Percentiles rank a stretch among this genome's conserved stretches.
phyloP scores from a whole-genome alignment of 2,797 vertebrate genomes.

The Lagodon rhomboides region DNA sequence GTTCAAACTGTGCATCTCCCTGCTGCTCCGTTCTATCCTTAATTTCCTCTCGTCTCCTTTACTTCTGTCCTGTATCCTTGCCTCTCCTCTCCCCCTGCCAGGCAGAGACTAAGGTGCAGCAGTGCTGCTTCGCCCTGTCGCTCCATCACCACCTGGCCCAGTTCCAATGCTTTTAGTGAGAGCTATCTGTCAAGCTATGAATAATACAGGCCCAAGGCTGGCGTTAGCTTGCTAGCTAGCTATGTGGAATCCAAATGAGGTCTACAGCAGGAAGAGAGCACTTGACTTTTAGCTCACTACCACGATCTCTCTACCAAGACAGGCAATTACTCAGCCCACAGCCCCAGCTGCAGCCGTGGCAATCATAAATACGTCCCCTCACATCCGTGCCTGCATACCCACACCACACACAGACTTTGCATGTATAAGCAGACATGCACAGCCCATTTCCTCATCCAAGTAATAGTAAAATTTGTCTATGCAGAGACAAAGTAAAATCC shows the following conservation, averaged over 20 bases:
- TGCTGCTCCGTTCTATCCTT: slow-evolving; percentile 38
- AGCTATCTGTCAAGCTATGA: slow-evolving; percentile 98
- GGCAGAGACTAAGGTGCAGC: slow-evolving; percentile 55
- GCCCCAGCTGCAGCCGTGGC: slow-evolving; percentile 91
- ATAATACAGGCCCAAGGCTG: slow-evolving; percentile 98
- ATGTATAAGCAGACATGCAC: slow-evolving; percentile 47
- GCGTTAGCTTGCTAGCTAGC: slow-evolving; percentile 83
- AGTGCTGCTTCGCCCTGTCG: slow-evolving; percentile 63
- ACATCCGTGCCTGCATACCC: slow-evolving; percentile 69
- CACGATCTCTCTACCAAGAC: slow-evolving; percentile 92
- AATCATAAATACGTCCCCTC: slow-evolving; percentile 89
- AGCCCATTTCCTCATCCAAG: slow-evolving; percentile 39
- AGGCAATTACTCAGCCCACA: slow-evolving; percentile 97
- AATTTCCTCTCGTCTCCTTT: slow-evolving; percentile 44
- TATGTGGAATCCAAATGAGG: slow-evolving; percentile 97
- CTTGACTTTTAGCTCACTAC: slow-evolving; percentile 93
- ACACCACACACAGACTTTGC: slow-evolving; percentile 36
- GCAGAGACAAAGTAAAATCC: slow-evolving; percentile 51
- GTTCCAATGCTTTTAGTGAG: slow-evolving; percentile 98
- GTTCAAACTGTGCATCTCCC: slow-evolving; percentile 49
- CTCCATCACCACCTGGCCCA: slow-evolving; percentile 89
- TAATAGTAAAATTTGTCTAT: slow-evolving; percentile 27
- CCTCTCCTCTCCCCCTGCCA: slow-evolving; percentile 79
- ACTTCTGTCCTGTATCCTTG: slow-evolving; percentile 66
- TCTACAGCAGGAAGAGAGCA: slow-evolving; percentile 95